Percentiles rank a stretch among this genome's conserved stretches.
phyloP scores from a whole-genome alignment of 2,113 vertebrate species.

The Xenus cinereus region DNA sequence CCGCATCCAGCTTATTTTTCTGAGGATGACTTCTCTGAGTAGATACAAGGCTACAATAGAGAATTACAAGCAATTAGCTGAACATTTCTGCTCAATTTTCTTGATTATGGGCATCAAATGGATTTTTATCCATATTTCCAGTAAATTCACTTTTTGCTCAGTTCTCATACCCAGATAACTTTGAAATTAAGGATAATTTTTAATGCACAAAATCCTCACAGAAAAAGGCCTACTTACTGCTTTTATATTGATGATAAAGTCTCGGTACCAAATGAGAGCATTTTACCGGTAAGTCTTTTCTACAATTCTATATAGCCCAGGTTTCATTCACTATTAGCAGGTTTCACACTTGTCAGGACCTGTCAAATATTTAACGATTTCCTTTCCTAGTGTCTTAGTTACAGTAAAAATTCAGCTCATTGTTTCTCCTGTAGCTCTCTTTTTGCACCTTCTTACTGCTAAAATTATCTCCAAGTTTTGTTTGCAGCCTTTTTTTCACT shows the following conservation, averaged over 20 bases:
- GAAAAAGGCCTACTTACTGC: not conserved
- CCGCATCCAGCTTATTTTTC: not conserved
- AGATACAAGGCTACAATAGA: not conserved
- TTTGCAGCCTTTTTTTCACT: not conserved
- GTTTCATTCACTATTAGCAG: not conserved
- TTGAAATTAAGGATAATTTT: slow-evolving; percentile 23
- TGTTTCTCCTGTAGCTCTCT: not conserved
- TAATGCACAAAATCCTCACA: not conserved
- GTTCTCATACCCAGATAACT: not conserved
- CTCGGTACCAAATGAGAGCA: not conserved
- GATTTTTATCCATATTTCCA: slow-evolving; percentile 42
- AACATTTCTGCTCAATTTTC: slow-evolving; percentile 34
- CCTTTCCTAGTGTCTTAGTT: slow-evolving; percentile 2
- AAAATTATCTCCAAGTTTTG: not conserved
- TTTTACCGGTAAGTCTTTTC: not conserved
- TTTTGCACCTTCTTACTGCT: not conserved
- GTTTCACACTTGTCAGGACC: slow-evolving; percentile 14
- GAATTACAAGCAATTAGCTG: slow-evolving; percentile 23
- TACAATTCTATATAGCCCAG: not conserved
- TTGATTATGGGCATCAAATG: not conserved
- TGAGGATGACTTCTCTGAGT: not conserved
- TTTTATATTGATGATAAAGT: not conserved
- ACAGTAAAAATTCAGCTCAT: not conserved
- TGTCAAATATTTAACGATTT: slow-evolving; percentile 23
- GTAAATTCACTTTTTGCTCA: slow-evolving; percentile 22